Base-by-base conservation (phyloP, 2,888 invertebrate species). In the Mythimna impura region DNA sequence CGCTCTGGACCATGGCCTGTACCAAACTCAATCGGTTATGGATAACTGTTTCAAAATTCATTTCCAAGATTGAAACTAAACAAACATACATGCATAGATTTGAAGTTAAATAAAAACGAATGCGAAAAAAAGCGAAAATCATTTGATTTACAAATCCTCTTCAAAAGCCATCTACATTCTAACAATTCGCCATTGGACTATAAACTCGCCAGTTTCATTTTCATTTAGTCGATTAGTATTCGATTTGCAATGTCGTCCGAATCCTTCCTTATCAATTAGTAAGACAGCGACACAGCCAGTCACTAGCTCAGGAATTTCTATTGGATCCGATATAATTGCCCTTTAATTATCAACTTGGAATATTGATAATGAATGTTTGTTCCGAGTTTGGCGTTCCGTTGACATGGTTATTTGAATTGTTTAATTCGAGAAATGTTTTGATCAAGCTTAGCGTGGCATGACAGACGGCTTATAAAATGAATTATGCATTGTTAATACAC, bases 251-350 rank as follows among this genome's bases (percentile, higher is more conserved):
- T 43, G 9, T 47, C 58, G 55, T 25, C 64, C 63, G 10, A 71
- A 67, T 77, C 61, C 60, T 10, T 81, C 70, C 54, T 70, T 72
- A 74, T 68, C 43, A 78, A 82, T 81, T 84, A 79, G 43, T 40
- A 17, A 30, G 50, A 66, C 57, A 54, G 60, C 57, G 75, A 80
- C 73, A 65, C 68, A 71, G 70, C 36, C 20, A 80, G 76, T 80
- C 81, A 80, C 82, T 77, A 67, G 76, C 73, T 68, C 34, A 82
- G 80, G 84, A 85, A 89, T 89, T 87, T 81, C 78, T 76, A 71
- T 80, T 82, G 73, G 80, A 84, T 86, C 76, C 68, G 66, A 83
- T 81, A 82, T 87, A 87, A 88, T 86, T 88, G 82, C 69, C 84
- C 60, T 83, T 88, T 88, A 61, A 72, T 72, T 67, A 67, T 67